Conservation (phyloP, 2,888 invertebrate species). For the Antheraea yamamai region DNA sequence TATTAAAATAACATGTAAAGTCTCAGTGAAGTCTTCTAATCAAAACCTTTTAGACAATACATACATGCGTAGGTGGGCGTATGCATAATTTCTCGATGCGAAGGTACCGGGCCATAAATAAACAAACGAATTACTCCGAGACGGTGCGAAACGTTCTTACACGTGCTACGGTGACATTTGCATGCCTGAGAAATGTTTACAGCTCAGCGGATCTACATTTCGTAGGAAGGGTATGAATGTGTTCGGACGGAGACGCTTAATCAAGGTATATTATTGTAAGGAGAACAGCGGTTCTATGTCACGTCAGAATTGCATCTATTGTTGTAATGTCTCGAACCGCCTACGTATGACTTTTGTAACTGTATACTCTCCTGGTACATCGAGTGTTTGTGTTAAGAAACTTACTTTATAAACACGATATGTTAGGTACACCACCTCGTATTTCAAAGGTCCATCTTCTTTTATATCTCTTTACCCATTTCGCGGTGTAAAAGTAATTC, state of each 20-base stretch:
- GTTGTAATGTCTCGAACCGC: constrained; percentile 9
- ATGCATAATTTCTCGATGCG: constrained; percentile 77
- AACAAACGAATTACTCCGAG: constrained; percentile 70
- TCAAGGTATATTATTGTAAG: constrained; percentile 35
- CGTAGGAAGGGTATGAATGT: constrained; percentile 39
- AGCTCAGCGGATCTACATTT: constrained; percentile 41
- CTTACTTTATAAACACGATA: background rate
- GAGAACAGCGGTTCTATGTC: constrained; percentile 10
- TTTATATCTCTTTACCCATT: background rate
- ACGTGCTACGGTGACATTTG: constrained; percentile 68
- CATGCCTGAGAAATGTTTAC: constrained; percentile 68
- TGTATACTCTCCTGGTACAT: constrained; percentile 6
- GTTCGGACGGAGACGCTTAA: constrained; percentile 39
- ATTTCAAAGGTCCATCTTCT: background rate
- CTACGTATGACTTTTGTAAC: constrained; percentile 11
- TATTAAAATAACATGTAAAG: background rate
- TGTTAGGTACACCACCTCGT: background rate
- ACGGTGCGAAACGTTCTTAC: constrained; percentile 51
- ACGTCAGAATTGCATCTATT: constrained; percentile 3
- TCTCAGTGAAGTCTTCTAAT: background rate
- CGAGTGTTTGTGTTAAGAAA: background rate
- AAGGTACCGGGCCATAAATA: constrained; percentile 71
- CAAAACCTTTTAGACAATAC: constrained; percentile 1
- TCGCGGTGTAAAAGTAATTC: background rate
- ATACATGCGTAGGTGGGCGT: constrained; percentile 51